Evolutionary conservation across 1,140 invertebrate species (phyloP).

Genomic region (Halictus rubicundus): DNA sequence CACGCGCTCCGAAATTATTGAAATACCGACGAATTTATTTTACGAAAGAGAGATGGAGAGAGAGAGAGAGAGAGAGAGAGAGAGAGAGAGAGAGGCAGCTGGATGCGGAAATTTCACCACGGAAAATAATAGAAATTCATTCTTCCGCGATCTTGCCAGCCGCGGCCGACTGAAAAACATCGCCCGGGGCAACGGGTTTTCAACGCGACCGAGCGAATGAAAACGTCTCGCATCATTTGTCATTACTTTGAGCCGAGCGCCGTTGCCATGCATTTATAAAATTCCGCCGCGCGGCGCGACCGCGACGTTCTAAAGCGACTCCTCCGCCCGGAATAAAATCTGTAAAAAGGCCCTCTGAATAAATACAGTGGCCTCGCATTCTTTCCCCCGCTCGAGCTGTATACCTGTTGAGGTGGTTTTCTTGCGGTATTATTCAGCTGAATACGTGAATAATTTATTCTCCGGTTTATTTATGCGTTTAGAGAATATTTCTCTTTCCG

Average conservation of each 20-base stretch:
- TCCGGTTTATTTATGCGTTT: too few species aligned
- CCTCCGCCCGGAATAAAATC: neutral
- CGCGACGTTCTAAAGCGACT: neutral
- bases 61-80: too few species aligned
- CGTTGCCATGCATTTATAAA: neutral
- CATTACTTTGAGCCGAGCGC: neutral
- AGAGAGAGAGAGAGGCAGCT: too few species aligned
- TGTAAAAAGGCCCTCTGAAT: neutral
- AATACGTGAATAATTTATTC: too few species aligned
- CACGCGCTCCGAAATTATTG: conserved; percentile 50
- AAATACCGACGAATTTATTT: conserved; percentile 17
- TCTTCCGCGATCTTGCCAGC: neutral
- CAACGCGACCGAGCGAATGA: neutral
- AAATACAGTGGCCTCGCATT: too few species aligned
- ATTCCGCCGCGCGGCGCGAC: neutral
- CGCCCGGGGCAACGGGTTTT: neutral
- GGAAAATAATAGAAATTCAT: neutral
- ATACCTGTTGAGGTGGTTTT: too few species aligned
- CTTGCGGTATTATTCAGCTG: too few species aligned
- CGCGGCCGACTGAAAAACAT: neutral
- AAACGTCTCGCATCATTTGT: conserved; percentile 1
- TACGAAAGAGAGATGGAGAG: too few species aligned
- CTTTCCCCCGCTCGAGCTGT: too few species aligned
- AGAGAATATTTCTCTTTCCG: too few species aligned
- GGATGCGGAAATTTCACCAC: neutral